phyloP scores from a whole-genome alignment of 2,797 vertebrate species.

The Sebastes variabilis region DNA sequence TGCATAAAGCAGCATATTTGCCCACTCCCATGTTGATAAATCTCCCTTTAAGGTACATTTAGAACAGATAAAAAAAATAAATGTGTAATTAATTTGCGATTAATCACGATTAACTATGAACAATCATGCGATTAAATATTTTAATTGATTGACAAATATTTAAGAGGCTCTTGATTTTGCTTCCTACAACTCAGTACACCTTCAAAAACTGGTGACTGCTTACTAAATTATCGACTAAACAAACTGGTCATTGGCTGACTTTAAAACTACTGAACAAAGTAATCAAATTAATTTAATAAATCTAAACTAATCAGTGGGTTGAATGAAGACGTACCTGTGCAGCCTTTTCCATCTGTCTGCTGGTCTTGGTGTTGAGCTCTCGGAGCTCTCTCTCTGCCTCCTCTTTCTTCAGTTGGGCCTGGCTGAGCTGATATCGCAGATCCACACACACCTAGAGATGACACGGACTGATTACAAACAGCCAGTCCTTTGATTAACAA shows the following conservation, averaged over 20 bases:
- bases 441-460: slow-evolving; percentile 88
- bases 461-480: neutral
- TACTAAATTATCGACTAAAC: neutral
- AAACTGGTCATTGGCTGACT: neutral
- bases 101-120: no score
- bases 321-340: slow-evolving; percentile 81
- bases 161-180: neutral
- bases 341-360: slow-evolving; percentile 87
- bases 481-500: neutral
- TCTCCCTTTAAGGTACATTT: no score
- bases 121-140: no score
- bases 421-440: slow-evolving; percentile 89
- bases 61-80: no score
- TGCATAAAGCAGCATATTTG: no score
- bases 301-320: neutral
- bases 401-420: slow-evolving; percentile 90
- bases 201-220: neutral
- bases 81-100: no score
- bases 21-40: no score
- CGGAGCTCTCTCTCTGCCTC: slow-evolving; percentile 91
- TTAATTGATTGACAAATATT: no score
- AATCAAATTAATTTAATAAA: neutral
- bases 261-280: neutral
- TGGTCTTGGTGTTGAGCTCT: slow-evolving; percentile 87
- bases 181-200: neutral